Percentiles rank a stretch among this genome's conserved stretches.
Conservation (phyloP, 1,140 invertebrate genomes). For the Drosophila albomicans region DNA sequence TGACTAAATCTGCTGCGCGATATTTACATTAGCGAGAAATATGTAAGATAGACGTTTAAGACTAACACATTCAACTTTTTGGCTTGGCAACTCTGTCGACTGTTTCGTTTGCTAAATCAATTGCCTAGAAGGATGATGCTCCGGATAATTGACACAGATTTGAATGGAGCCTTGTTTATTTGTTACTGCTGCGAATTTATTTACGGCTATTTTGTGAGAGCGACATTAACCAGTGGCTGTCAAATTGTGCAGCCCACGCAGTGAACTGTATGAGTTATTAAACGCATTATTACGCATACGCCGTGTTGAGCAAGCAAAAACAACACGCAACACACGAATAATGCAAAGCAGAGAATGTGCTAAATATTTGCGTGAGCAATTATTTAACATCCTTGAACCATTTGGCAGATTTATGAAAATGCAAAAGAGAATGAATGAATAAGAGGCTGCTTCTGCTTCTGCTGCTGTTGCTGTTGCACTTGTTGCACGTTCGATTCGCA, state of each 20-base stretch:
- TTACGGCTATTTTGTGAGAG: not conserved
- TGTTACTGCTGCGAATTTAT: constrained; percentile 24
- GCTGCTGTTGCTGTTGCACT: constrained; percentile 21
- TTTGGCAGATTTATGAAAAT: constrained; percentile 35
- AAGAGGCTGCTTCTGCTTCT: too few relatives aligned
- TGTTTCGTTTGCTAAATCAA: not conserved
- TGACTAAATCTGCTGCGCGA: too few relatives aligned
- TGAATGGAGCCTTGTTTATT: constrained; percentile 48
- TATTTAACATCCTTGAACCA: constrained; percentile 52
- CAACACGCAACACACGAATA: not conserved
- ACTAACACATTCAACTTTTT: too few relatives aligned
- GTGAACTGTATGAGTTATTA: constrained; percentile 19
- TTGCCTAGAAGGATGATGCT: constrained; percentile 4
- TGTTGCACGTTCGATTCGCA: not conserved
- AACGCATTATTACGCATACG: constrained; percentile 67
- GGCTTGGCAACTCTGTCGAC: too few relatives aligned
- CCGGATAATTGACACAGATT: constrained; percentile 62
- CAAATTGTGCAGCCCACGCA: constrained; percentile 65
- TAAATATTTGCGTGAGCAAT: constrained; percentile 50
- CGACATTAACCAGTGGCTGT: constrained; percentile 44
- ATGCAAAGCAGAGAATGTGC: constrained; percentile 29
- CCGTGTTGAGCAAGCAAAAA: constrained; percentile 57
- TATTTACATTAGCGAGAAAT: too few relatives aligned
- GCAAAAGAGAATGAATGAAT: not conserved
- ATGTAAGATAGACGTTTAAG: too few relatives aligned